Evolutionary conservation across 64 coral and sea anemone genomes (phyloP).

Genomic region (Exaiptasia diaphana): DNA sequence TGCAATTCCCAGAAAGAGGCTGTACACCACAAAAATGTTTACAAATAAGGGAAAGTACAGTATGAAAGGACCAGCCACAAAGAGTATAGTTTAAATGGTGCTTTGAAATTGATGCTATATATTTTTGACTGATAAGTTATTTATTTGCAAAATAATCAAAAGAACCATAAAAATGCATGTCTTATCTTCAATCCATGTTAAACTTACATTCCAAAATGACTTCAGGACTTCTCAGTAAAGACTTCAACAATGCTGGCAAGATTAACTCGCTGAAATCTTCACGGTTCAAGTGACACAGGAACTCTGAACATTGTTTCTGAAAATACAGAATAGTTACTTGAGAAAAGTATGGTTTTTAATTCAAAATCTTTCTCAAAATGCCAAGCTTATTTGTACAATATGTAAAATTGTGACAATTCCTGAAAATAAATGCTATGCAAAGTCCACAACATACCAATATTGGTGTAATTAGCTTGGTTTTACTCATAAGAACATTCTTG

Average conservation of each 20-base stretch:
- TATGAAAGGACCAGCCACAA: no score
- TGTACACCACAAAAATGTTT: no score
- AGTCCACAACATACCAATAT: slow-evolving; percentile 55
- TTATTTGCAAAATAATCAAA: no score
- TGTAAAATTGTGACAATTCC: background rate
- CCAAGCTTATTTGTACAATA: background rate
- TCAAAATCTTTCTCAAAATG: background rate
- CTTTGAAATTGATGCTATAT: no score
- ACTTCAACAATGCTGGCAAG: slow-evolving; percentile 77
- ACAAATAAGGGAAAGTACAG: no score
- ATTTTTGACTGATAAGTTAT: no score
- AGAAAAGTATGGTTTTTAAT: background rate
- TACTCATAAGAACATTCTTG: slow-evolving; percentile 64
- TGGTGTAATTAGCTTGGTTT: slow-evolving; percentile 49
- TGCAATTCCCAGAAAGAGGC: no score
- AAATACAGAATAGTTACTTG: background rate
- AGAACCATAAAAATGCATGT: no score
- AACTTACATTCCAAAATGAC: slow-evolving; percentile 83
- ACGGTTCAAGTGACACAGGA: slow-evolving; percentile 71
- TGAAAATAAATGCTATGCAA: background rate
- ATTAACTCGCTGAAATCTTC: slow-evolving; percentile 72
- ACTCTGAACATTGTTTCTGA: slow-evolving; percentile 50
- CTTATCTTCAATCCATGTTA: no score
- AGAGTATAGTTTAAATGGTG: no score
- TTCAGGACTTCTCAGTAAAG: slow-evolving; percentile 85